Base-by-base conservation (phyloP, 2,113 vertebrate species). In the Carollia perspicillata region DNA sequence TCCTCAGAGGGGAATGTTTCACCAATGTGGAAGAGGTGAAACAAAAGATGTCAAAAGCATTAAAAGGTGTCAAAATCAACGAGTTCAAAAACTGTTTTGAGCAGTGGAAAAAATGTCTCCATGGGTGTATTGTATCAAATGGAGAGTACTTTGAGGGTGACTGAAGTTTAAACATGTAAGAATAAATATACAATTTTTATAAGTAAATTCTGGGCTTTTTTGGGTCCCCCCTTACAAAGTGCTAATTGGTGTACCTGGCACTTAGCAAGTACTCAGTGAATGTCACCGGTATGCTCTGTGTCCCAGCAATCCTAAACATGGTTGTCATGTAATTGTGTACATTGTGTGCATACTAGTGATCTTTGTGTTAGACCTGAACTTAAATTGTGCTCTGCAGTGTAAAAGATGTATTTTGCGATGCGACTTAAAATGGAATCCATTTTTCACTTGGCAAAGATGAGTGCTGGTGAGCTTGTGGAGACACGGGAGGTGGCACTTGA, bases 341-440 rank as follows among this genome's bases (percentile, higher is more conserved):
- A 92, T 23, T 69, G 28, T 71, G 6, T 58, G 14, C 35, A 68
- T 14, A 44, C 66, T 63, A 74, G 33, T 68, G 42, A 90, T 12
- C 23, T 66, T 63, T n/a, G 16, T 55, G 28, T 51, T 94, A 40
- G n/a, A 60, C 37, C 86, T 53, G 44, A 91, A 75, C 28, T 85
- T 89, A 55, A 60, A 58, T 92, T 79, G 44, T 97, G 68, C 60
- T 97, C 89, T 90, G 53, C 13, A 14, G 28, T 33, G 26, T 86
- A 74, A 93, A 87, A 79, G 40, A 83, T 58, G 77, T 89, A 77
- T 94, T 95, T 93, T 80, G 35, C 72, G 89, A 89, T 69, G 42
- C 84, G 72, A 87, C 71, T 84, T 42, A 65, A 84, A 83, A 65
- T 92, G 18, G 42, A 86, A 90, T 74, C 42, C 33, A 58, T 42